Conservation (phyloP, 2,888 invertebrate species). For the Clistopyga incitator region DNA sequence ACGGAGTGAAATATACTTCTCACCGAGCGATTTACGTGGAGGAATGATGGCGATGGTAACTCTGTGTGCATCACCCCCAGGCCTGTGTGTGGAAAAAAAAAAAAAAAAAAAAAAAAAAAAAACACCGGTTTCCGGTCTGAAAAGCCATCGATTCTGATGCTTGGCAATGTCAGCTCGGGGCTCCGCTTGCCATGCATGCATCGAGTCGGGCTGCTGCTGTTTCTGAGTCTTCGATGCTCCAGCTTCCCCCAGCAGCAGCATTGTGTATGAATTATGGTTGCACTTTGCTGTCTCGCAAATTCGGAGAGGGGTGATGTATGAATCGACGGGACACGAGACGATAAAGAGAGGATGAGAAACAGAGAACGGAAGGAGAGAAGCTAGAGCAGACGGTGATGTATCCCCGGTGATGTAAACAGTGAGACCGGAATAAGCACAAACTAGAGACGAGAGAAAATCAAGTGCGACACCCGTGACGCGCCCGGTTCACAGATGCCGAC, state of each 20-base stretch:
- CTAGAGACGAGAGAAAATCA: constrained; percentile 66
- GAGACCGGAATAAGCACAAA: constrained; percentile 63
- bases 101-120: too few species aligned
- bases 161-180: constrained; percentile 45
- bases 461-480: constrained; percentile 29
- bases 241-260: constrained; percentile 74
- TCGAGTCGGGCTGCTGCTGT: constrained; percentile 47
- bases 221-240: constrained; percentile 61
- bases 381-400: constrained; percentile 47
- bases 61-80: constrained; percentile 40
- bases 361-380: constrained; percentile 28
- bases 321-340: constrained; percentile 78
- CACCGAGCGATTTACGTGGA: background rate
- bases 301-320: constrained; percentile 81
- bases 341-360: constrained; percentile 38
- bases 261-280: constrained; percentile 82
- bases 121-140: constrained; percentile 63
- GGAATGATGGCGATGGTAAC: constrained; percentile 8
- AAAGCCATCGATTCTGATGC: constrained; percentile 56
- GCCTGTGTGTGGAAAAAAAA: constrained; percentile 49
- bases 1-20: constrained; percentile 31
- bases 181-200: constrained; percentile 21
- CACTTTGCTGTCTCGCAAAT: constrained; percentile 81
- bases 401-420: constrained; percentile 49
- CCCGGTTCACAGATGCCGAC: constrained; percentile 78